Base-by-base conservation (phyloP, 2,113 vertebrate genomes). In the Ciconia maguari region DNA sequence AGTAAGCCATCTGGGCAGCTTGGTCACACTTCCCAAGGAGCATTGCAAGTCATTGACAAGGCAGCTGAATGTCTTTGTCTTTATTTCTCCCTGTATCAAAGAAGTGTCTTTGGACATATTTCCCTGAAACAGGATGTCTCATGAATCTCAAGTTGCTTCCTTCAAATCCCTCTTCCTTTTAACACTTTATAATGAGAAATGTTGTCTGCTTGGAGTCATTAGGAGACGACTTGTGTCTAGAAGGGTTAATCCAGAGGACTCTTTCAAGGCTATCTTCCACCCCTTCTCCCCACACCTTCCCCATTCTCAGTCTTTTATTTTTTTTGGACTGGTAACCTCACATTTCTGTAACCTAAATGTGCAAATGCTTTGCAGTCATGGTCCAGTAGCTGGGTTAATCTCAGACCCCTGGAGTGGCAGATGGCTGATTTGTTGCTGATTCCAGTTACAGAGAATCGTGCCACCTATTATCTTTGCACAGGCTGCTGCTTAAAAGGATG, bases 401-500 rank as follows among this genome's bases (percentile, higher is more conserved):
- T 95, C 78, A 81, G 84, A 76, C 75, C 87, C 87, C 92, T 83
- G 38, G 77, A 96, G 96, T 96, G 90, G 78, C 96, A 94, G 94
- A 93, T 90, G 94, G 95, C 89, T 96, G 95, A 95, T 93, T 95
- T 96, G 86, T 94, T 95, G 89, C 94, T 91, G 83, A 97, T 97
- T 87, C 94, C 80, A 70, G 93, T 87, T 93, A 95, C 20, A 83
- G 93, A 88, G 49, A 94, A 96, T 83, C 7, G 13, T 93, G 74
- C 91, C 84, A 85, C 89, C 95, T 89, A 89, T 96, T 96, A 85
- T 97, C 92, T 96, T 94, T 91, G 81, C 80, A 85, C 72, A 90
- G 72, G 87, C 80, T 90, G 55, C 68, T 30, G 19, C 85, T 93
- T 92, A 64, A 87, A 95, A 94, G n/a, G 70, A 91, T 55, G 64